A percentile compares a stretch with the other conserved stretches of the same genome.
Evolutionary conservation across 2,113 vertebrate species (phyloP).

Genomic region (Calidris pygmaea): DNA sequence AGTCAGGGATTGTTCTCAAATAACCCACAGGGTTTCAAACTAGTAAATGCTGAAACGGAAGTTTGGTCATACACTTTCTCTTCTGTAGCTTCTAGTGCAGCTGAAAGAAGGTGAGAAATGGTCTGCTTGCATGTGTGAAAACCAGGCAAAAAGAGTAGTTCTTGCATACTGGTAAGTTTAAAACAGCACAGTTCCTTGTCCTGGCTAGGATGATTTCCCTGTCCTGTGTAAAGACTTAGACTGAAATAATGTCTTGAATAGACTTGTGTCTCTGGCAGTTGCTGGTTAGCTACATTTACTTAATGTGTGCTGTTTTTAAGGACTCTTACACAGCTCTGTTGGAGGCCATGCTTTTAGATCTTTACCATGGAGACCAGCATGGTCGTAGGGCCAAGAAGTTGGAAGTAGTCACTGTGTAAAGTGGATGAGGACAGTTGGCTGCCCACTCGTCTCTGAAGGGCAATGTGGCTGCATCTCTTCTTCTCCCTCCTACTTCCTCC

Average conservation of each 20-base stretch:
- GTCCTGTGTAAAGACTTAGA: background rate
- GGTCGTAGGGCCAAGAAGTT: background rate
- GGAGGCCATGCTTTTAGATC: background rate
- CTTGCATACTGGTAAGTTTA: background rate
- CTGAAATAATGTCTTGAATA: background rate
- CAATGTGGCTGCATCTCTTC: rapidly evolving
- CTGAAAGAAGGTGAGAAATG: background rate
- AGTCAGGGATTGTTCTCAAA: background rate
- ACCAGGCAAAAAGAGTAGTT: background rate
- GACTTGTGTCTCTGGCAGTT: background rate
- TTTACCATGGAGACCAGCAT: background rate
- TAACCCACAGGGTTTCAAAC: background rate
- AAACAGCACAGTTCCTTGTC: background rate
- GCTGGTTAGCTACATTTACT: background rate
- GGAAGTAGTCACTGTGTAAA: background rate
- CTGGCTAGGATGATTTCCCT: background rate
- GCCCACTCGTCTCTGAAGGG: background rate
- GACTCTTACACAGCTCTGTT: background rate
- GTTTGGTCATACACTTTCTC: background rate
- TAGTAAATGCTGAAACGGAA: background rate
- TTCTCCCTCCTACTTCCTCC: background rate
- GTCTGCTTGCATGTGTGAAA: background rate
- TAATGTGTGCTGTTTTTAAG: background rate
- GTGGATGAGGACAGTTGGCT: background rate
- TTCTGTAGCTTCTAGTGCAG: background rate